phyloP scores from a whole-genome alignment of 2,797 vertebrate genomes.

The Bryconaethiops microstoma region DNA sequence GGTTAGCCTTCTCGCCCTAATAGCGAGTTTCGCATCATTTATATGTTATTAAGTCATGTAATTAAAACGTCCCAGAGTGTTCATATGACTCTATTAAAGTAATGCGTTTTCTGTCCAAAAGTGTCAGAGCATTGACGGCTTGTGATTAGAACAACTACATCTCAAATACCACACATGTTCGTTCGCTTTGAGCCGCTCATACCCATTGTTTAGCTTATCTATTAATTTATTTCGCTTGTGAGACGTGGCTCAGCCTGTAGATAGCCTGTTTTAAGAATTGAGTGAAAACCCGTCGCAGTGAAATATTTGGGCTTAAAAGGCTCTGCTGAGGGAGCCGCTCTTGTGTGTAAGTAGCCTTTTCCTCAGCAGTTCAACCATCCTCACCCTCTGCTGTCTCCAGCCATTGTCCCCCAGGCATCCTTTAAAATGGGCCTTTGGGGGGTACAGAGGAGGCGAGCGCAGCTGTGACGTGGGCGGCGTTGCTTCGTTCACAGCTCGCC shows the following conservation, averaged over 20 bases:
- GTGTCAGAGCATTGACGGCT: conserved; percentile 87
- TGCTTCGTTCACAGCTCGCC: conserved; percentile 90
- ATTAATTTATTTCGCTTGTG: conserved; percentile 53
- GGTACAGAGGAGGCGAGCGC: conserved; percentile 81
- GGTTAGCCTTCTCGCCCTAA: conserved; percentile 83
- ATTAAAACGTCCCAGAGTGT: conserved; percentile 98
- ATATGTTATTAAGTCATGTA: conserved; percentile 97
- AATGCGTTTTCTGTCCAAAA: conserved; percentile 96
- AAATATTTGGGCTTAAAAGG: no score
- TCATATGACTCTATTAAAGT: conserved; percentile 99
- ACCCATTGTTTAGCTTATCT: conserved; percentile 47
- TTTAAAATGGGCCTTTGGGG: conserved; percentile 77
- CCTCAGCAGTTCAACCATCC: conserved; percentile 67
- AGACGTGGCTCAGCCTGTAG: background rate
- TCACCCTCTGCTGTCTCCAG: conserved; percentile 69
- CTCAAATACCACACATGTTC: conserved; percentile 93
- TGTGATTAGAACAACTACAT: conserved; percentile 94
- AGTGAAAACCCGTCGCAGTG: background rate
- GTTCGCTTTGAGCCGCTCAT: conserved; percentile 81
- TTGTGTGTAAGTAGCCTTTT: conserved; percentile 26
- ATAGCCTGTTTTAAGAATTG: background rate
- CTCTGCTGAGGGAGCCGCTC: background rate
- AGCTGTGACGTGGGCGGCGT: conserved; percentile 90
- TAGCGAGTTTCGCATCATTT: conserved; percentile 94
- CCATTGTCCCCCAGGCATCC: conserved; percentile 75